These are phyloP conservation scores for Pyxicephalus adspersus DNA, from an alignment of 2,113 vertebrate genomes.

Conservation along the genomic window DNA sequence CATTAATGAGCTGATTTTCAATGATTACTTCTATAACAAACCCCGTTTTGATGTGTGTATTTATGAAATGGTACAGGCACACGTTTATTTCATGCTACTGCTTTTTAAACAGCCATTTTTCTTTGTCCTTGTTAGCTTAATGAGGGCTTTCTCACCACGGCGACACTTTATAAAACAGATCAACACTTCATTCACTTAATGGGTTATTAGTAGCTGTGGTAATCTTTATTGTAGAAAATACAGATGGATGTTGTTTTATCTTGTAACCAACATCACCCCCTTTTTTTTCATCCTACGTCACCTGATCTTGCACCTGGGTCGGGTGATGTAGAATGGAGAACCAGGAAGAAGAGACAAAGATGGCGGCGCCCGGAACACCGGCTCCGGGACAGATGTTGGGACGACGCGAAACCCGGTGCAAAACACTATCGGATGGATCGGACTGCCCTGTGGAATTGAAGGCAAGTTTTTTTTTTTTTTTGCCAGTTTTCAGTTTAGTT, in stretches of 20 bases:
- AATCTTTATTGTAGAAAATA: slow-evolving; percentile 46
- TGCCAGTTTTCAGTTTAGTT: too few relatives aligned
- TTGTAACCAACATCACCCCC: not conserved
- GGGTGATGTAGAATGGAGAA: too few relatives aligned
- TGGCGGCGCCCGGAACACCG: too few relatives aligned
- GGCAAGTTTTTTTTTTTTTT: too few relatives aligned
- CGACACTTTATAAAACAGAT: slow-evolving; percentile 44
- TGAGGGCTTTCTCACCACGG: slow-evolving; percentile 44
- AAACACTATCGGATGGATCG: too few relatives aligned
- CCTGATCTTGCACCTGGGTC: too few relatives aligned
- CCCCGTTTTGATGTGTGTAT: slow-evolving; percentile 52
- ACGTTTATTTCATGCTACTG: slow-evolving; percentile 17
- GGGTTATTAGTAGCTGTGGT: slow-evolving; percentile 50
- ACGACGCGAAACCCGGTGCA: too few relatives aligned
- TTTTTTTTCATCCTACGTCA: too few relatives aligned
- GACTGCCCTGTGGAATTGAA: too few relatives aligned
- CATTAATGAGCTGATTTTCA: slow-evolving; percentile 56
- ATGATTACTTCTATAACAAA: slow-evolving; percentile 53
- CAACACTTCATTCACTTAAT: slow-evolving; percentile 53
- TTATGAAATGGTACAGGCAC: slow-evolving; percentile 47
- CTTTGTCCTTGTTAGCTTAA: slow-evolving; percentile 57
- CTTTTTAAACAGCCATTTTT: slow-evolving; percentile 46
- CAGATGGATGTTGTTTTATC: slow-evolving; percentile 38
- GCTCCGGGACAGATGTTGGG: too few relatives aligned
- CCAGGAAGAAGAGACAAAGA: too few relatives aligned